Evolutionary conservation across 2,888 invertebrate species (phyloP), one percentile per base, ranked within the genome.

Genomic region (Aromia moschata): DNA sequence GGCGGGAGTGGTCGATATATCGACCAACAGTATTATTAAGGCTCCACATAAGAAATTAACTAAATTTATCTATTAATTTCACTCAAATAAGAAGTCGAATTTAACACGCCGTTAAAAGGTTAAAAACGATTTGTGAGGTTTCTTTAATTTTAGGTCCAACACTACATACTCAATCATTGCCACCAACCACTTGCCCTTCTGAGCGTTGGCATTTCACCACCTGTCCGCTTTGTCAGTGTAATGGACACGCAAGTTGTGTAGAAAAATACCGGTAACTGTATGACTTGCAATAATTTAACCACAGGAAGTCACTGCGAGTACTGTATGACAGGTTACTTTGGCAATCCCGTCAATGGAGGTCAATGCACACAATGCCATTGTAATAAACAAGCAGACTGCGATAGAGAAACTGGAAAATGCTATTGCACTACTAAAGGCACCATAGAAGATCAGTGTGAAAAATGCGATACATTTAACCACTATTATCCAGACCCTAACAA

Each of bases 401-500:
- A 96, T 69, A 86, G 91, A n/a, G 92, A 93, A 74, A 91, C 92
- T 0, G 98, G 99, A 0, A 91, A 92, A 70, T 99, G 99, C 80
- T 94, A 89, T 82, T 99, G 99, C 83, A 93, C 93, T 59, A 98
- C 98, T 0, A 96, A 98, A 81, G 99, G 99, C 7, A 89, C 98
- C 43, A 91, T 92, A 14, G 96, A 96, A 0, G 95, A 96, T 82
- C 89, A 94, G 72, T 98, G 98, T 79, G 95, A 97, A 77, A 93
- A 95, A 74, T 99, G 99, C 77, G 98, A 99, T 77, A 90, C 91
- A 49, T 91, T 92, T 59, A 95, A 96, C 81, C 94, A 96, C 74
- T 99, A 98, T 80, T 91, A 91, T 76, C 96, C 96, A 0, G 95
- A 98, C 81, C 91, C 96, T 0, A 89, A 90, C 73, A 93, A 93